Base-by-base conservation (phyloP, 2,113 vertebrate genomes). In the Lipophrys pholis region DNA sequence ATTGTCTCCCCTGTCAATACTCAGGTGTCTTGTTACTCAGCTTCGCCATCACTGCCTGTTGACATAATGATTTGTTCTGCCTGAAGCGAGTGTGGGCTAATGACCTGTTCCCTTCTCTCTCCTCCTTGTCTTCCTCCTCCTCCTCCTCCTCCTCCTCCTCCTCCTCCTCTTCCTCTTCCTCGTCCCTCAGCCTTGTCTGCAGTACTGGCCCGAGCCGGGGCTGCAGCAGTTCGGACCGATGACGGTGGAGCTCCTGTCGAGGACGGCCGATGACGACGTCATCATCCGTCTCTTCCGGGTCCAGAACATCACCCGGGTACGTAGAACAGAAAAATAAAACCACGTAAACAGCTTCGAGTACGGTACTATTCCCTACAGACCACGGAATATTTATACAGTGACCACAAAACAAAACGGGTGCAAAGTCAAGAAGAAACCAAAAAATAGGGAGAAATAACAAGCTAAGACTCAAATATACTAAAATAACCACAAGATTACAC, bases 151-250 rank as follows among this genome's bases (percentile, higher is more conserved):
- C 93, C 93, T 51, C n/a, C n/a, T n/a, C n/a, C n/a, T n/a, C n/a
- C n/a, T n/a, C n/a, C 9, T 38, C 39, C 35, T 21, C 45, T 14
- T 42, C n/a, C 16, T 42, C 11, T 21, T 7, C 10, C 46, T 42
- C 11, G 41, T 30, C 16, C n/a, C 43, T 14, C 85, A 94, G 93
- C 93, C 93, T 52, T 94, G 93, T 73, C 88, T 96, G 60, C 96
- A 97, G 88, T 99, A 99, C 82, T 99, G 97, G 97, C 97, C 97
- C 0, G 97, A 98, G 83, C 95, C 95, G 0, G 97, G 97, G 5
- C 92, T 97, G 53, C 96, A 98, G 91, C 96, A 98, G 68, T 98
- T 96, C 0, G 97, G 97, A 35, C 96, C 96, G 0, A 96, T 99
- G 95, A 96, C 97, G 3, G 97, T 98, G 62, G 96, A 98, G 68